Conservation (phyloP, 1,140 invertebrate species). For the Drosophila athabasca region DNA sequence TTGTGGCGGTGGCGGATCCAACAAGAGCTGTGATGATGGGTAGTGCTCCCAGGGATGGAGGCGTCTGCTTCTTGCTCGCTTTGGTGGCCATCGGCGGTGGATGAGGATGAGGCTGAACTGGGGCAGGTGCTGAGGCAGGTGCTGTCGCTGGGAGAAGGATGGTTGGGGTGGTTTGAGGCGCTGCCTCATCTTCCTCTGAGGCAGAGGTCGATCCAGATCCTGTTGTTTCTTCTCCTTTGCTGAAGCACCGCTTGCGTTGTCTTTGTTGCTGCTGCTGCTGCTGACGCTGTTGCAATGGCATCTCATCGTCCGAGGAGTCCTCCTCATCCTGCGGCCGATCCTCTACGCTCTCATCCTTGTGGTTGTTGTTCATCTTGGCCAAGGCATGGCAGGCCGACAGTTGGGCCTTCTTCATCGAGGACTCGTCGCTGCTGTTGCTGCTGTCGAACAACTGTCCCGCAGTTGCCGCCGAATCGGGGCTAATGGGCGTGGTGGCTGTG, state of each 20-base stretch:
- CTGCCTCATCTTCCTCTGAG: conserved; percentile 4
- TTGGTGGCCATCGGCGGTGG: conserved; percentile 63
- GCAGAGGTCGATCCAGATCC: conserved; percentile 10
- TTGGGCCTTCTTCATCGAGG: conserved; percentile 77
- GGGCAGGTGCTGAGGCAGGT: conserved; percentile 23
- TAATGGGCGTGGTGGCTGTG: conserved; percentile 74
- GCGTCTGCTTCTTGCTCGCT: conserved; percentile 70
- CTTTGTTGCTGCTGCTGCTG: conserved; percentile 40
- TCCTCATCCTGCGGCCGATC: conserved; percentile 12
- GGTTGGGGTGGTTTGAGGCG: conserved; percentile 3
- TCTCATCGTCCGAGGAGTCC: conserved; percentile 56
- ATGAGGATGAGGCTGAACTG: conserved; percentile 10
- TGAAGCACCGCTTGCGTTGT: conserved; percentile 17
- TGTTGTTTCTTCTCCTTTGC: conserved; percentile 2
- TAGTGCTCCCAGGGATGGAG: conserved; percentile 36
- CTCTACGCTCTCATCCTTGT: conserved; percentile 35
- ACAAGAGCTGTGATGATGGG: conserved; percentile 17
- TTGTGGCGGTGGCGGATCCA: conserved; percentile 53
- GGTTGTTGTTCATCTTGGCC: conserved; percentile 64
- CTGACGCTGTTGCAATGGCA: conserved; percentile 61
- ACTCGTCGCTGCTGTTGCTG: conserved; percentile 79
- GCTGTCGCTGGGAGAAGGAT: conserved; percentile 10
- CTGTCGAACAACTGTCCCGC: conserved; percentile 79
- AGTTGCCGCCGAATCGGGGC: conserved; percentile 76
- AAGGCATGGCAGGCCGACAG: conserved; percentile 72